These are phyloP conservation scores for Globodera rostochiensis DNA, from an alignment of 1,140 invertebrate species.

Conservation along the genomic window DNA sequence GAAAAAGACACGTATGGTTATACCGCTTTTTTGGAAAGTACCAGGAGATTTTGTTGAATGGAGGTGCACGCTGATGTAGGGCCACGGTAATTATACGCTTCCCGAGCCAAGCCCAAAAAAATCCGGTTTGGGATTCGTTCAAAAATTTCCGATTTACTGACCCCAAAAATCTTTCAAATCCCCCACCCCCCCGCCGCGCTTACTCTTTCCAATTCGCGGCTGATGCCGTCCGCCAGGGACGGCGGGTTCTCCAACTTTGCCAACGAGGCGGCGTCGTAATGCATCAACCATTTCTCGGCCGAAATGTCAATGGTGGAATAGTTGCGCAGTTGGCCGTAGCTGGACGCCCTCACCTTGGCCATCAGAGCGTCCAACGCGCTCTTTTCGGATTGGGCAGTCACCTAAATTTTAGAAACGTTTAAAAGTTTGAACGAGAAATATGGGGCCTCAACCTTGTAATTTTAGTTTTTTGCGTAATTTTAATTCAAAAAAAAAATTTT, in stretches of 20 bases:
- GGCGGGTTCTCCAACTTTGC: conserved; percentile 60
- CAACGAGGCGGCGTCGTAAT: conserved; percentile 52
- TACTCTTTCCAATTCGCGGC: conserved; percentile 55
- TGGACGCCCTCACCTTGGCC: conserved; percentile 49
- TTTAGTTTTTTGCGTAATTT: no score
- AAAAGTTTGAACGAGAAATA: no score
- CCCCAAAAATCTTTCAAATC: neutral
- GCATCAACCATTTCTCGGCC: conserved; percentile 61
- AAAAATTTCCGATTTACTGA: neutral
- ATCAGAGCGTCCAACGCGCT: conserved; percentile 33
- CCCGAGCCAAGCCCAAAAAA: no score
- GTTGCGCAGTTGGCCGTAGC: conserved; percentile 40
- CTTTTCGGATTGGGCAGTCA: neutral
- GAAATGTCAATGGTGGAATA: conserved; percentile 60
- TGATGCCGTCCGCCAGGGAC: conserved; percentile 58
- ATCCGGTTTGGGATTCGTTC: no score
- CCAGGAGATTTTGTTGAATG: no score
- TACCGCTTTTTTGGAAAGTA: no score
- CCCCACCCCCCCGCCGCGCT: neutral
- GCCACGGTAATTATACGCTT: no score
- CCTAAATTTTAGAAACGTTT: no score
- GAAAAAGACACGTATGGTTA: no score
- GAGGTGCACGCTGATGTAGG: no score
- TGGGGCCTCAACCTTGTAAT: no score
- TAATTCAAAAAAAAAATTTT: no score